A percentile compares a stretch with the other conserved stretches of the same genome.
phyloP scores from a whole-genome alignment of 2,113 vertebrate genomes.

The Eptesicus fuscus region DNA sequence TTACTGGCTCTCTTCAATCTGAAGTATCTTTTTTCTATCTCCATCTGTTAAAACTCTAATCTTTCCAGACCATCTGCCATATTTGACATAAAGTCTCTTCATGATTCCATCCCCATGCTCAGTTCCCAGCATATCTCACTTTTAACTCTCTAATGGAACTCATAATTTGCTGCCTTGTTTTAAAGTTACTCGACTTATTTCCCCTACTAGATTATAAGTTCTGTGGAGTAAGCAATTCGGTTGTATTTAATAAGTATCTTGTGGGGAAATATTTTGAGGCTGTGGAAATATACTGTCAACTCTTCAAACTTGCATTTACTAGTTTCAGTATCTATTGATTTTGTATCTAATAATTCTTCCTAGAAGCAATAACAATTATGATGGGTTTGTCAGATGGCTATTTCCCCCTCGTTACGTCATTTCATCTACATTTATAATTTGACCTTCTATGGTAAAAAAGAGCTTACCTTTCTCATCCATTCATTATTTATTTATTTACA shows the following conservation, averaged over 20 bases:
- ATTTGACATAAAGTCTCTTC: background rate
- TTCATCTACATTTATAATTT: background rate
- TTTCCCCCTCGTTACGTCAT: background rate
- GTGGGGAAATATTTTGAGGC: background rate
- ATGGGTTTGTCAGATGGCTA: background rate
- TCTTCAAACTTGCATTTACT: background rate
- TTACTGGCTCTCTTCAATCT: background rate
- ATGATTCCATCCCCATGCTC: background rate
- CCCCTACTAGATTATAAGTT: background rate
- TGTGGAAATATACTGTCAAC: background rate
- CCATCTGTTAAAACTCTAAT: background rate
- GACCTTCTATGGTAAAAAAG: background rate
- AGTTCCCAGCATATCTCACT: background rate
- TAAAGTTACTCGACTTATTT: background rate
- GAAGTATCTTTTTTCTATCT: background rate
- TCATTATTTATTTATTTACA: background rate
- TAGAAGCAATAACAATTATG: background rate
- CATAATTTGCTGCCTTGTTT: background rate
- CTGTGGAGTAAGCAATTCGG: background rate
- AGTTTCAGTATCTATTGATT: background rate
- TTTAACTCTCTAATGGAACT: background rate
- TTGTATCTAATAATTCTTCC: background rate
- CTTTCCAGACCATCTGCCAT: background rate
- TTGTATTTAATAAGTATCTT: background rate
- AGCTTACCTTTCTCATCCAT: background rate